A percentile compares a stretch with the other conserved stretches of the same genome.
These are phyloP conservation scores for Notospermus geniculatus DNA, from an alignment of 1,140 invertebrate genomes.

Conservation along the genomic window DNA sequence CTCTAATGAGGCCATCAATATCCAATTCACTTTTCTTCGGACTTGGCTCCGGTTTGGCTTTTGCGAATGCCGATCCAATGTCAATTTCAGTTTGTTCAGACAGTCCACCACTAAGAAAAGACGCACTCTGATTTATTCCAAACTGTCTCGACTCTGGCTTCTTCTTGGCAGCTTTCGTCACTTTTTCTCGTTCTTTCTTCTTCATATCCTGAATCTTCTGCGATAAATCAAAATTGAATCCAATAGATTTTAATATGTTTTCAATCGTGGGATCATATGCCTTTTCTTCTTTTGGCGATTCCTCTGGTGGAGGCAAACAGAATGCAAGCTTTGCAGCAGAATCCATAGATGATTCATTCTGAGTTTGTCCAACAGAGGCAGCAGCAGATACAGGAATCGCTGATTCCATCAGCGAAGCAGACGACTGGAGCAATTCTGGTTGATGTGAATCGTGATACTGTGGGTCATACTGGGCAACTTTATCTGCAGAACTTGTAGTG, in stretches of 20 bases:
- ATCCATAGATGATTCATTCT: too few relatives aligned
- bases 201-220: slow-evolving; percentile 49
- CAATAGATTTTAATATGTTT: slow-evolving; percentile 53
- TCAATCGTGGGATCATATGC: slow-evolving; percentile 45
- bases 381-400: neutral
- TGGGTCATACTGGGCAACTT: neutral
- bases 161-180: slow-evolving; percentile 23
- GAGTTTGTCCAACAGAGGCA: neutral
- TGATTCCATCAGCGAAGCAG: neutral
- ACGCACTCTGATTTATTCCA: slow-evolving; percentile 41
- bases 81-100: slow-evolving; percentile 25
- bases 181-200: slow-evolving; percentile 31
- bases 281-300: slow-evolving; percentile 12
- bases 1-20: neutral
- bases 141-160: slow-evolving; percentile 18
- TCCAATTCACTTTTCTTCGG: slow-evolving; percentile 14
- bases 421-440: neutral
- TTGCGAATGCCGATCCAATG: slow-evolving; percentile 20
- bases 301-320: neutral
- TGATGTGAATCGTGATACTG: neutral
- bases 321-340: too few relatives aligned
- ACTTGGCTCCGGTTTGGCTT: neutral
- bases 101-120: slow-evolving; percentile 42
- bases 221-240: slow-evolving; percentile 54
- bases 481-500: neutral